phyloP scores from a whole-genome alignment of 2,113 vertebrate genomes.

The Castor canadensis region DNA sequence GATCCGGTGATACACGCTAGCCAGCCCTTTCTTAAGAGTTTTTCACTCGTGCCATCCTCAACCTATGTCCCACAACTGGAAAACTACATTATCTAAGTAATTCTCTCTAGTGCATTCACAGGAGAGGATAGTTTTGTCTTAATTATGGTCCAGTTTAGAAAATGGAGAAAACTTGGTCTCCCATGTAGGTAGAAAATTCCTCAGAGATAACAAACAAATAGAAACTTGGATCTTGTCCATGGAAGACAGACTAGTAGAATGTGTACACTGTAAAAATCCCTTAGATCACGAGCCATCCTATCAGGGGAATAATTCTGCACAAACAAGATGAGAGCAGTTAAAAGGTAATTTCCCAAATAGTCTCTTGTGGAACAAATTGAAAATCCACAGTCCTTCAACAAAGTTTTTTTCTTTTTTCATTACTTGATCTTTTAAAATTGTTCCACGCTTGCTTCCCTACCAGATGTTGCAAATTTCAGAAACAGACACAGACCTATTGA shows the following conservation, averaged over 20 bases:
- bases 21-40: background rate
- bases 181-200: constrained; percentile 69
- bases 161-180: constrained; percentile 70
- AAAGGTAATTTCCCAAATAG: constrained; percentile 73
- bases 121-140: constrained; percentile 57
- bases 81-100: background rate
- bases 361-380: constrained; percentile 63
- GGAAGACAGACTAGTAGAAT: background rate
- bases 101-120: background rate
- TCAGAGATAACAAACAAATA: background rate
- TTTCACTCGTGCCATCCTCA: background rate
- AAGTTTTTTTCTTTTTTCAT: constrained; percentile 35
- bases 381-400: constrained; percentile 60
- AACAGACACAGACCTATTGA: constrained; percentile 42
- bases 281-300: constrained; percentile 67
- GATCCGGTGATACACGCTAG: background rate
- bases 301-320: constrained; percentile 59
- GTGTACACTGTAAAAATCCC: constrained; percentile 43
- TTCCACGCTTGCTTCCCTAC: constrained; percentile 6
- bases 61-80: background rate
- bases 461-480: constrained; percentile 64
- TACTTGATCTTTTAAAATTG: constrained; percentile 64
- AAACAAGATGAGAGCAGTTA: constrained; percentile 57
- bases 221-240: constrained; percentile 65
- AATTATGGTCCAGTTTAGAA: constrained; percentile 77